phyloP scores from a whole-genome alignment of 1,140 invertebrate species.

The Drosophila melanogaster region DNA sequence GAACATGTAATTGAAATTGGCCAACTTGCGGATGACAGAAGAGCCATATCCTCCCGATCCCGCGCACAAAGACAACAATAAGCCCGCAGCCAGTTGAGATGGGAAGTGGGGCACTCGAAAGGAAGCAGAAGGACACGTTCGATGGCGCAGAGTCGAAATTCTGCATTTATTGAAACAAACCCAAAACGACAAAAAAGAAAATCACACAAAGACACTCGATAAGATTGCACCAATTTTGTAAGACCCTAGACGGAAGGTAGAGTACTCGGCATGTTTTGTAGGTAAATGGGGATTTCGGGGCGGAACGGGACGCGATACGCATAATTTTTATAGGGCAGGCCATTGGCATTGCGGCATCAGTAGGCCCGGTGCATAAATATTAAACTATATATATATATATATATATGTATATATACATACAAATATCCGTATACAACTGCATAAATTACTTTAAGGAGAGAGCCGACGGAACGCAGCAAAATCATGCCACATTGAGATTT shows the following conservation, averaged over 20 bases:
- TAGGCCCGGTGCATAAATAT: constrained; percentile 50
- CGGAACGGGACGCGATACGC: constrained; percentile 30
- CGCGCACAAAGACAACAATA: constrained; percentile 54
- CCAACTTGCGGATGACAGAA: constrained; percentile 18
- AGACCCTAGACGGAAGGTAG: constrained; percentile 31
- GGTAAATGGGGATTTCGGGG: constrained; percentile 63
- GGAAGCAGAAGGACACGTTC: constrained; percentile 2
- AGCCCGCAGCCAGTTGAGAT: constrained; percentile 51
- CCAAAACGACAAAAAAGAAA: constrained; percentile 1
- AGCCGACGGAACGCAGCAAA: constrained; percentile 57
- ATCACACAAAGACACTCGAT: constrained; percentile 15
- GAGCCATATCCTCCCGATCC: constrained; percentile 27
- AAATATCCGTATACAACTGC: constrained; percentile 68
- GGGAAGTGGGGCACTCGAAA: constrained; percentile 38
- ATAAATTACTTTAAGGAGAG: constrained; percentile 68
- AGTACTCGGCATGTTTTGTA: constrained; percentile 54
- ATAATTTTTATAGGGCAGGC: constrained; percentile 57
- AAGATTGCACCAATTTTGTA: constrained; percentile 62
- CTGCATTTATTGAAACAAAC: constrained; percentile 41
- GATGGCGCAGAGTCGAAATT: constrained; percentile 22
- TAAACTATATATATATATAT: constrained; percentile 54
- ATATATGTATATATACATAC: constrained; percentile 25
- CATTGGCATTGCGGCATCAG: constrained; percentile 15
- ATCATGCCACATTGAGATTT: constrained; percentile 80
- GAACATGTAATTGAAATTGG: constrained; percentile 68